A percentile compares a stretch with the other conserved stretches of the same genome.
Evolutionary conservation across 2,888 invertebrate genomes (phyloP).

Genomic region (Hanleya hanleyi): DNA sequence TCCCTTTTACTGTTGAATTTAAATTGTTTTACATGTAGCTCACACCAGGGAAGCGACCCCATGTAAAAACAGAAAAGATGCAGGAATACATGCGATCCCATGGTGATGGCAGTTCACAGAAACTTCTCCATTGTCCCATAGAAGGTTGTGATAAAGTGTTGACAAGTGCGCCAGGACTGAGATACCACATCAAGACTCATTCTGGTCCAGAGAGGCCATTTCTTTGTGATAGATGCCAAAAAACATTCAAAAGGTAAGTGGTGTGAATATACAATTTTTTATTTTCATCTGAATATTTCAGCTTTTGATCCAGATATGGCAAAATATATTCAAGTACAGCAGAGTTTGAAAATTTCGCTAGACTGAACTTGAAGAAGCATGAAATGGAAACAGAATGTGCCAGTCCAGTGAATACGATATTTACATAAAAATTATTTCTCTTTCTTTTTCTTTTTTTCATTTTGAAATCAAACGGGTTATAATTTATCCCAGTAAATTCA

Average conservation of each 20-base stretch:
- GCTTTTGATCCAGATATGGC: too few species aligned
- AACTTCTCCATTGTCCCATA: constrained; percentile 50
- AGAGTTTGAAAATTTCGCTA: too few species aligned
- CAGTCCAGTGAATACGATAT: too few species aligned
- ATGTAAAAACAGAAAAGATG: constrained; percentile 67
- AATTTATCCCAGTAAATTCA: too few species aligned
- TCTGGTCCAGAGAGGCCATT: constrained; percentile 48
- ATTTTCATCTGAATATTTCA: too few species aligned
- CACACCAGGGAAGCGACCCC: constrained; percentile 49
- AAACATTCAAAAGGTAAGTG: constrained; percentile 67
- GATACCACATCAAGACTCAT: constrained; percentile 62
- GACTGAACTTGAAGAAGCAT: too few species aligned
- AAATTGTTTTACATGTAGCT: neutral
- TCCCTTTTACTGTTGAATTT: neutral
- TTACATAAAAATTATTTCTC: too few species aligned
- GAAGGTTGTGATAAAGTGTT: constrained; percentile 61
- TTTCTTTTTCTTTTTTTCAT: too few species aligned
- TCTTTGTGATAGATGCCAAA: constrained; percentile 56
- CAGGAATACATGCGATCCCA: constrained; percentile 60
- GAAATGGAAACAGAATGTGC: too few species aligned
- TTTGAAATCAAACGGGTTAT: too few species aligned
- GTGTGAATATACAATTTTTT: too few species aligned
- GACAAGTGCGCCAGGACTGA: constrained; percentile 63
- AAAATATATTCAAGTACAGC: too few species aligned
- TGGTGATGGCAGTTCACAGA: constrained; percentile 46